Percentiles rank a stretch among this genome's conserved stretches.
These are phyloP conservation scores for Lophotis ruficrista DNA, from an alignment of 2,113 vertebrate species.

Conservation along the genomic window DNA sequence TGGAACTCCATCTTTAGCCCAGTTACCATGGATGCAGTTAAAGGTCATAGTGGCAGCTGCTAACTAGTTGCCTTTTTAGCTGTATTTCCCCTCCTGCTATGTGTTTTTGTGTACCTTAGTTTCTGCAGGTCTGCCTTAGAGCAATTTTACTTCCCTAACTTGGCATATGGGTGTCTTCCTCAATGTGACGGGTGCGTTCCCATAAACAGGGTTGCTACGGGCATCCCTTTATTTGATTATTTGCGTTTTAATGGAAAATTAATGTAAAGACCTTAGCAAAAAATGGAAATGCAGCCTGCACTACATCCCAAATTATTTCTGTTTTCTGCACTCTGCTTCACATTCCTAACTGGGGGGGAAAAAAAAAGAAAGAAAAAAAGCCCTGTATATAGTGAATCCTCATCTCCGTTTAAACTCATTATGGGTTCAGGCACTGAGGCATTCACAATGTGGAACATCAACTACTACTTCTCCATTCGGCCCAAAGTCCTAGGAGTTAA, in stretches of 20 bases:
- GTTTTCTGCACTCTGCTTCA: conserved; percentile 49
- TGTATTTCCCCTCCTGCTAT: conserved; percentile 69
- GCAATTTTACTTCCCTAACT: conserved; percentile 52
- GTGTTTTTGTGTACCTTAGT: conserved; percentile 66
- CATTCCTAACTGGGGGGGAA: conserved; percentile 5
- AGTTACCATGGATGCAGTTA: conserved; percentile 91
- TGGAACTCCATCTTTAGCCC: conserved; percentile 87
- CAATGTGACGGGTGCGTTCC: not conserved
- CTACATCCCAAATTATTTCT: conserved; percentile 24
- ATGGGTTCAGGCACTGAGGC: conserved; percentile 75
- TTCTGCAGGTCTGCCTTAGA: conserved; percentile 49
- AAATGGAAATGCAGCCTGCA: conserved; percentile 1
- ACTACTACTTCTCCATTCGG: conserved; percentile 68
- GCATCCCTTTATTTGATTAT: conserved; percentile 37
- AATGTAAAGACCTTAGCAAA: conserved; percentile 25
- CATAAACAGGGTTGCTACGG: conserved; percentile 24
- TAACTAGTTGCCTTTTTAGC: conserved; percentile 90
- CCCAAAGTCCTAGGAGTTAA: conserved; percentile 78
- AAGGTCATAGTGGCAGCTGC: conserved; percentile 91
- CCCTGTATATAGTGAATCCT: conserved; percentile 54
- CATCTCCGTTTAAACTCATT: conserved; percentile 69
- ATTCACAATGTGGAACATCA: conserved; percentile 75
- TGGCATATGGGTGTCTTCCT: conserved; percentile 31
- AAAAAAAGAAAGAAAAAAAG: not conserved
- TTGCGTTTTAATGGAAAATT: not conserved